Evolutionary conservation across 1,140 invertebrate genomes (phyloP), one percentile per base, ranked within the genome.

Genomic region (Drosophila elegans): DNA sequence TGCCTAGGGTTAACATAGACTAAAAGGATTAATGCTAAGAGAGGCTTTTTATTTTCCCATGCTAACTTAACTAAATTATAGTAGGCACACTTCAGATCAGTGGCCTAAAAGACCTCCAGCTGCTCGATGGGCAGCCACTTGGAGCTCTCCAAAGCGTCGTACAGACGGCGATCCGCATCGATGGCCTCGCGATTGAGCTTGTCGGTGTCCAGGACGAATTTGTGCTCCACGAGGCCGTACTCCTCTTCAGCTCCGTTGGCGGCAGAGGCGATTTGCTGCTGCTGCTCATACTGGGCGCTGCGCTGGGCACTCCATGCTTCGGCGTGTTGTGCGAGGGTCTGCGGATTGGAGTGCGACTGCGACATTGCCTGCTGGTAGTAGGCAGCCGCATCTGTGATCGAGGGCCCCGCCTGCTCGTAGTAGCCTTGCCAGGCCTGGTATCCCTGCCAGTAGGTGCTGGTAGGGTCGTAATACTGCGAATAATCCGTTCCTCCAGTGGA

Each of bases 71-170:
- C 16, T 54, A 38, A 10, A 69, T 11, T 57, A 29, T 6, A 39
- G 10, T 29, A 36, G 38, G n/a, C 44, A 13, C 9, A 25, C 7
- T 10, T 9, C 6, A 12, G 25, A 16, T 21, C 3, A 25, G 10
- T 3, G 12, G 5, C 27, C 34, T 89, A 89, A 62, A 89, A 93
- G 6, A 92, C 90, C 91, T 95, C 95, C 64, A 95, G 67, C 34
- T 94, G 94, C 45, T 95, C 95, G 63, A 94, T 94, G 9, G 95
- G 95, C 69, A 95, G 92, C 96, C 96, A 97, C 78, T 96, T 96
- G 3, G 96, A 96, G 74, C 95, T 95, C 90, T 97, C 96, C 32
- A 97, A 78, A n/a, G 95, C 95, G 93, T 97, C 96, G 95, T 96
- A 97, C 1, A 97, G 92, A 66, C 95, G 95, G 46, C 95, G 94